These are phyloP conservation scores for Oxystoma pomonae DNA, from an alignment of 2,888 invertebrate genomes.

Conservation along the genomic window DNA sequence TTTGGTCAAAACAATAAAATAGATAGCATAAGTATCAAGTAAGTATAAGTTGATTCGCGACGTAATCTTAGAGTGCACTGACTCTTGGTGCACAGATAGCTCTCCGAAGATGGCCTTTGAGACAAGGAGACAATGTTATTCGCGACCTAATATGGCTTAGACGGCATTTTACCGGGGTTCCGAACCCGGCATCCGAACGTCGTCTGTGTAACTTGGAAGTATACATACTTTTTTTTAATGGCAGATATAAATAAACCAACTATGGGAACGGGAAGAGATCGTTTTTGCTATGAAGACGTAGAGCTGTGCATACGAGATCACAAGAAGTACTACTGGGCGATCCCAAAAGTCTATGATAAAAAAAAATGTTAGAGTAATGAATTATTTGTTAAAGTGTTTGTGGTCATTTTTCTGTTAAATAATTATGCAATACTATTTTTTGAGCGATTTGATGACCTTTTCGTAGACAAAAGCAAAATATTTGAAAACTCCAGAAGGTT, in stretches of 20 bases:
- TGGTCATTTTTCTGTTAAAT: too few species aligned
- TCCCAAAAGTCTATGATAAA: too few species aligned
- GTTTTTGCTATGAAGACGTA: background rate
- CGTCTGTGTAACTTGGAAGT: background rate
- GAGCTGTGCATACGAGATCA: too few species aligned
- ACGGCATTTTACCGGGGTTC: conserved; percentile 26
- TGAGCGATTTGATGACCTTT: too few species aligned
- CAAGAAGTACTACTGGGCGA: too few species aligned
- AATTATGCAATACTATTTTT: too few species aligned
- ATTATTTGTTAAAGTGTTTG: too few species aligned
- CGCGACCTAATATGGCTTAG: conserved; percentile 40
- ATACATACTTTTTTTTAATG: background rate
- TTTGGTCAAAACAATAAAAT: background rate
- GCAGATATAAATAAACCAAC: conserved; percentile 35
- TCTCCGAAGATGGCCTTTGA: conserved; percentile 26
- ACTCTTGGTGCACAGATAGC: conserved; percentile 10
- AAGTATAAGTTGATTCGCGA: background rate
- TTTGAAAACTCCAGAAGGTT: too few species aligned
- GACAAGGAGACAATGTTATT: conserved; percentile 39
- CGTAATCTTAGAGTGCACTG: conserved; percentile 26
- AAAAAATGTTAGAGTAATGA: too few species aligned
- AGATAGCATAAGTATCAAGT: background rate
- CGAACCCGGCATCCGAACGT: conserved; percentile 14
- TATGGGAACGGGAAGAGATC: conserved; percentile 25
- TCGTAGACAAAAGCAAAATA: too few species aligned